Base-by-base conservation (phyloP, 2,888 invertebrate genomes). In the Latrodectus elegans region DNA sequence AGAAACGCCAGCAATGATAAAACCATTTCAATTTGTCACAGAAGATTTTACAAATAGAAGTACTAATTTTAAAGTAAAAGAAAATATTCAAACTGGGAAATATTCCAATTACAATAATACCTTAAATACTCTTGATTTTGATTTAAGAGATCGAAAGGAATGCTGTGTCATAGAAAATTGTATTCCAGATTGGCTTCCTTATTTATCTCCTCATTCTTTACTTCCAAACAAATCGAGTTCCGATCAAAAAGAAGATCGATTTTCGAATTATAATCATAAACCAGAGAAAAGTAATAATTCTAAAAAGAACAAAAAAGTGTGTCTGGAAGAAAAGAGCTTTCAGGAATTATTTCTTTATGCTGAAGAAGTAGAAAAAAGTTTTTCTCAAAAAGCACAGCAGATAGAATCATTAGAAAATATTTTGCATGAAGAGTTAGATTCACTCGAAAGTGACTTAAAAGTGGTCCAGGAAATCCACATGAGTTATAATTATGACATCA, bases 401-500 rank as follows among this genome's bases (percentile, higher is more conserved):
- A 73, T 87, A 72, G 74, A 89, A 81, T 89, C 86, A 14, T 72
- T 89, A 60, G 90, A 89, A 80, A 78, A 82, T 22, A 91, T 92
- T 14, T 92, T 92, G 53, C 90, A 92, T 82, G 92, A 92, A 81
- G 92, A 93, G 72, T 26, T 89, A 14, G 26, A 17, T 12, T 83
- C 85, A 4, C 22, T 89, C 11, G 85, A 89, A 67, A 77, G 75
- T 26, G 89, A 89, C 64, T 55, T 89, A 49, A 67, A 78, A 65
- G 71, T 55, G 22, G 80, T 89, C 8, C 77, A 55, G 17, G 73
- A 88, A 52, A 88, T 85, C 6, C 82, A 88, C 12, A 49, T 55
- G 51, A 70, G 15, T n/a, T 70, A 74, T 12, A 26, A 55, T 38
- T 38, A 38, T 38, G 38, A 38, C 6, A 38, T 38, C 38, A 38